Evolutionary conservation across 1,140 invertebrate genomes (phyloP), one percentile per base, ranked within the genome.

Genomic region (Drosophila erecta): DNA sequence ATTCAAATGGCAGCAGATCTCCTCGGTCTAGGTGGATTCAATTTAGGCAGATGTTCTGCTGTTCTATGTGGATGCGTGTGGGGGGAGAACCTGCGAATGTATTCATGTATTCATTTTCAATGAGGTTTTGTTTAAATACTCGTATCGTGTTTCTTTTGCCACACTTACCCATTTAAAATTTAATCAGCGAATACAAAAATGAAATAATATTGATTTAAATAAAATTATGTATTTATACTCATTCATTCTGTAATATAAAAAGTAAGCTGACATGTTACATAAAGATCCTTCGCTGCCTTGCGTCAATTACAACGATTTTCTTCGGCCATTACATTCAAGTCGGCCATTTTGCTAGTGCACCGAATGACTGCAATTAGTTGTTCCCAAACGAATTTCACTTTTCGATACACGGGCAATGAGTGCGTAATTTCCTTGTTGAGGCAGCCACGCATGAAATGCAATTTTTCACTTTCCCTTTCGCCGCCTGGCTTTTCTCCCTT

Each of bases 391-490:
- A 66, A 70, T 85, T 85, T 75, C 72, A 77, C 79, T 76, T 83
- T 89, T 62, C 76, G 58, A 70, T 87, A 20, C 15, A 15, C 20
- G 35, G 61, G 56, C 35, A 69, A 73, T 87, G 73, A 89, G 83
- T 87, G 71, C 76, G 84, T 90, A 89, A 89, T 89, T 89, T 89
- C 61, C 84, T 62, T 50, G 66, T 67, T 58, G 80, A 78, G 54
- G 50, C 84, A 84, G 79, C 72, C 71, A 83, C 79, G 79, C 79
- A 89, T 89, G 62, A 84, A 89, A 74, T 71, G 84, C 84, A 74
- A 89, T 89, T 89, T 84, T 89, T 89, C 79, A 89, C 84, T 90
- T 84, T 89, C 84, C 79, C 84, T 87, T 83, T 87, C 56, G 54
- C 56, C n/a, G 6, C 6, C 24, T 30, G 33, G n/a, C 27, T 20